These are phyloP conservation scores for Chiridota heheva DNA, from an alignment of 35 echinoderm and acorn worm genomes.

Conservation along the genomic window DNA sequence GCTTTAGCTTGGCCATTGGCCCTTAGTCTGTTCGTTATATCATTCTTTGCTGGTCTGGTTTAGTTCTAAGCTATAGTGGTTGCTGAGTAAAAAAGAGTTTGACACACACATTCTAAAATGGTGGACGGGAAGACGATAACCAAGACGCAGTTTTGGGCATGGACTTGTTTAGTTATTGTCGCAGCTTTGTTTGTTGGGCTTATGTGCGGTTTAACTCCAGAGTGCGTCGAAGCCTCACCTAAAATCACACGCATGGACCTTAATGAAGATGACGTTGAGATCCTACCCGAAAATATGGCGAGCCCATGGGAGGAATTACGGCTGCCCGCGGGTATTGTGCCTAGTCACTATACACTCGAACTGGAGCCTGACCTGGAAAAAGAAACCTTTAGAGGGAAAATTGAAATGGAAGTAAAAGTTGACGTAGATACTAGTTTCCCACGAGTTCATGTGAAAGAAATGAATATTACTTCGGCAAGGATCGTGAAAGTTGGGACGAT, in stretches of 20 bases:
- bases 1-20: no score
- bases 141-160: constrained; percentile 50
- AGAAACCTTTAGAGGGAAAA: constrained; percentile 58
- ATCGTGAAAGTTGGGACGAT: constrained; percentile 16
- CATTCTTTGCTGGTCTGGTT: no score
- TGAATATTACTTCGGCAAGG: constrained; percentile 32
- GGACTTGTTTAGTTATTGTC: constrained; percentile 15
- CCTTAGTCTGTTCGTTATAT: no score
- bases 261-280: background rate
- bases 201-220: constrained; percentile 58
- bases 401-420: constrained; percentile 48
- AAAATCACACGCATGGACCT: background rate
- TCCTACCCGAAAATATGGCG: background rate
- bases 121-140: background rate
- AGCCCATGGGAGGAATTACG: constrained; percentile 58
- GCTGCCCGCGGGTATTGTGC: constrained; percentile 48
- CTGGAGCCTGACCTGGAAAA: constrained; percentile 65
- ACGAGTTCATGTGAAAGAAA: constrained; percentile 62
- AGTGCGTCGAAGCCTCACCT: constrained; percentile 13
- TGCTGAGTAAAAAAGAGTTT: no score
- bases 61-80: no score
- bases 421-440: constrained; percentile 26
- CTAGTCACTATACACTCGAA: constrained; percentile 57
- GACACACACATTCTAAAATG: no score
- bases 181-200: constrained; percentile 49